Evolutionary conservation across 2,888 invertebrate genomes (phyloP).

Genomic region (Polyploca ridens): DNA sequence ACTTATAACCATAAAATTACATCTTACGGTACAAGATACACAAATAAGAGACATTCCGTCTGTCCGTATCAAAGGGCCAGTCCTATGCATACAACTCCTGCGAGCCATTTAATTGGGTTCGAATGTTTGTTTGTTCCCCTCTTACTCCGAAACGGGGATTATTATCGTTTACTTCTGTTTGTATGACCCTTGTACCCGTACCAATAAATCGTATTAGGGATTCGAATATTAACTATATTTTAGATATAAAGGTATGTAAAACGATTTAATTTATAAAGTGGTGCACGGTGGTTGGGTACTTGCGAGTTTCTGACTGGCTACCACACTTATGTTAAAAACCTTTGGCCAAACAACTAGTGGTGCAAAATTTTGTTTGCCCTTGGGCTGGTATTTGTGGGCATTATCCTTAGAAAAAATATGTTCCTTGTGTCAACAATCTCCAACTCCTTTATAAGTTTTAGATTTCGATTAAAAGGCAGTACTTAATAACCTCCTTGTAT

Average conservation of each 20-base stretch:
- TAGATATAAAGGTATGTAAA: neutral
- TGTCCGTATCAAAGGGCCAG: slow-evolving; percentile 44
- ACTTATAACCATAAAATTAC: slow-evolving; percentile 31
- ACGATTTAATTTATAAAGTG: neutral
- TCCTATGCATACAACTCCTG: slow-evolving; percentile 69
- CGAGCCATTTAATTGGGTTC: slow-evolving; percentile 74
- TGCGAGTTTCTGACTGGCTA: no score
- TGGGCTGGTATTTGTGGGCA: no score
- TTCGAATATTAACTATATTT: slow-evolving; percentile 24
- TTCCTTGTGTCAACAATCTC: no score
- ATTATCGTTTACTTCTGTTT: slow-evolving; percentile 54
- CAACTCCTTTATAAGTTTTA: no score
- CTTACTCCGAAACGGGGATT: slow-evolving; percentile 41
- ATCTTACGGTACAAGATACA: slow-evolving; percentile 20
- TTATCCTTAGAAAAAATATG: no score
- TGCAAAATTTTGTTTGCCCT: no score
- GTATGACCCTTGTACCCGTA: slow-evolving; percentile 43
- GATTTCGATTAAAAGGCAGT: no score
- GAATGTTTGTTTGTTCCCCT: slow-evolving; percentile 61
- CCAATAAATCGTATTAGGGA: slow-evolving; percentile 43
- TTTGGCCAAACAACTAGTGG: no score
- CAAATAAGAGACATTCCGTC: slow-evolving; percentile 37
- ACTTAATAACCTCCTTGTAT: no score
- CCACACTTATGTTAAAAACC: no score
- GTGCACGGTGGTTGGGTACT: no score